Percentiles rank a stretch among this genome's conserved stretches.
These are phyloP conservation scores for Papilio xuthus DNA, from an alignment of 1,140 invertebrate genomes.

Conservation along the genomic window DNA sequence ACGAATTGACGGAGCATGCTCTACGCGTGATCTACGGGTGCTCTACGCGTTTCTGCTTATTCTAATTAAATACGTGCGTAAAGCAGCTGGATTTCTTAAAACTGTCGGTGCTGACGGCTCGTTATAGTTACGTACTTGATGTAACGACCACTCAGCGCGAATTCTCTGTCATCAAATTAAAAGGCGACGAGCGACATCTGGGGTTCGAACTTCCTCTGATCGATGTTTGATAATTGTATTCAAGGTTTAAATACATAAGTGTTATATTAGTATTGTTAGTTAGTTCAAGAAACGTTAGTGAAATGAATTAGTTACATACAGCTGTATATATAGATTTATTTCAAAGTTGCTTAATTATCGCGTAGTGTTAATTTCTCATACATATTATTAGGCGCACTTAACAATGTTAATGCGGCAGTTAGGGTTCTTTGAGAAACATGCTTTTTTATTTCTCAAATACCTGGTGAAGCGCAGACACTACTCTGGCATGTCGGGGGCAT, in stretches of 20 bases:
- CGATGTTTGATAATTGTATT: not conserved
- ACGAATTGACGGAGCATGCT: not conserved
- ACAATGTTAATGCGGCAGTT: no score
- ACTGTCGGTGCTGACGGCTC: not conserved
- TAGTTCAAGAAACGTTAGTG: no score
- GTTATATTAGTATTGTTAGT: no score
- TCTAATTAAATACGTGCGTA: conserved; percentile 7
- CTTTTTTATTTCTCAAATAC: no score
- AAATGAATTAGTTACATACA: no score
- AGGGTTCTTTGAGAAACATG: no score
- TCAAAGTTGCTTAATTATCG: no score
- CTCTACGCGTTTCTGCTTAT: not conserved
- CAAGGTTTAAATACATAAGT: not conserved
- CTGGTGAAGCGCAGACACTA: not conserved
- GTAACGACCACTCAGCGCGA: conserved; percentile 8
- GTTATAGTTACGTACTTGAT: not conserved
- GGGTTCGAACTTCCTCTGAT: not conserved
- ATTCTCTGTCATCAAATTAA: conserved; percentile 4
- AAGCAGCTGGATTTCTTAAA: not conserved
- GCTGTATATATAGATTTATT: no score
- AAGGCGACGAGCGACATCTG: not conserved
- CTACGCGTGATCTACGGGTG: not conserved
- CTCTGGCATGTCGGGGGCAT: not conserved
- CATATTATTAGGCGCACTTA: no score
- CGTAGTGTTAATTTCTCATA: no score